Percentiles rank a stretch among this genome's conserved stretches.
phyloP scores from a whole-genome alignment of 2,113 vertebrate species.

The Ceuthmochares aereus region DNA sequence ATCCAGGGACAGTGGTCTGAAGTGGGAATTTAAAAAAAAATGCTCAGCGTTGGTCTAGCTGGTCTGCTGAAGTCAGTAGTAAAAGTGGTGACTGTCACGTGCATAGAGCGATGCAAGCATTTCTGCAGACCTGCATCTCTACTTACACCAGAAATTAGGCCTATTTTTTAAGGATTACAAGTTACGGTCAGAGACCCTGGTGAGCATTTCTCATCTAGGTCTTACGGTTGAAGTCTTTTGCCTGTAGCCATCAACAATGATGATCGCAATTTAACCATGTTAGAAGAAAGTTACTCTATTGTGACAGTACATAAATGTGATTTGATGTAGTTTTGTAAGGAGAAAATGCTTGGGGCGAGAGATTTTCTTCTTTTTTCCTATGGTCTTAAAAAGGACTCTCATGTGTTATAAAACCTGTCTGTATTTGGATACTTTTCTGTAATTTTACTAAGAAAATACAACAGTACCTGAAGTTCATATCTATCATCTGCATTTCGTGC shows the following conservation, averaged over 20 bases:
- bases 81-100: background rate
- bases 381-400: background rate
- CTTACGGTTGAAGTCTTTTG: background rate
- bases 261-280: background rate
- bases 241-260: background rate
- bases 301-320: background rate
- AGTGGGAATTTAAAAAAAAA: background rate
- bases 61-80: background rate
- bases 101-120: accelerated
- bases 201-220: background rate
- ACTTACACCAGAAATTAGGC: background rate
- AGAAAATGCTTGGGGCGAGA: background rate
- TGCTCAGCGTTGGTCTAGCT: background rate
- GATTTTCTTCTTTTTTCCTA: background rate
- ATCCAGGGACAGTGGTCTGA: background rate
- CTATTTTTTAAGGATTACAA: background rate
- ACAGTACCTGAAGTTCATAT: background rate
- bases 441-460: background rate
- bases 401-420: background rate
- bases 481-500: background rate
- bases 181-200: background rate
- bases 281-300: accelerated
- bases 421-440: background rate
- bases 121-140: background rate
- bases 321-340: background rate